Evolutionary conservation across 1,140 invertebrate species (phyloP).

Genomic region (Cryptotermes secundus): DNA sequence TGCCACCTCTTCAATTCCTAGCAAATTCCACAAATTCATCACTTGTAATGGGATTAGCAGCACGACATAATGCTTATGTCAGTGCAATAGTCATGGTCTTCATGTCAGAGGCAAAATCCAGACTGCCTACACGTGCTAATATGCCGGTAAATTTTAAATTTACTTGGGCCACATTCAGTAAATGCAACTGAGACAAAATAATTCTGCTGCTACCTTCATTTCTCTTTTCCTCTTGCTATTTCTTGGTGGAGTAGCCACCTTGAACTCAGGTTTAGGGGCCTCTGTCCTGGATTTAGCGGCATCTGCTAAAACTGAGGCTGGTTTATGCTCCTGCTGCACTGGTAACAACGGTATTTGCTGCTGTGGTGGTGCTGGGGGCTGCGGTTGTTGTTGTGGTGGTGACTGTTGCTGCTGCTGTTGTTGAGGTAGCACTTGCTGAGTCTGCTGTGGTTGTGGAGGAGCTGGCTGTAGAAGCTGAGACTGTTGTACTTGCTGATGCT

Average conservation of each 20-base stretch:
- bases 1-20: no score
- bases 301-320: conserved; percentile 27
- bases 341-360: conserved; percentile 38
- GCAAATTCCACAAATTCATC: no score
- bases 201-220: conserved; percentile 41
- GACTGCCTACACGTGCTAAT: no score
- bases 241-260: conserved; percentile 41
- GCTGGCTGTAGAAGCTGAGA: conserved; percentile 40
- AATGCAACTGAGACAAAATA: no score
- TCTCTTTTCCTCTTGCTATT: conserved; percentile 50
- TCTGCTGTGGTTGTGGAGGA: conserved; percentile 38
- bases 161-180: no score
- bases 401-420: not conserved
- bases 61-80: no score
- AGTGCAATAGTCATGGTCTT: no score
- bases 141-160: no score
- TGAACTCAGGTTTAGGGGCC: conserved; percentile 42
- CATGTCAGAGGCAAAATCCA: no score
- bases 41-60: no score
- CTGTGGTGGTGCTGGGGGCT: conserved; percentile 36
- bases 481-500: conserved; percentile 33
- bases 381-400: not conserved
- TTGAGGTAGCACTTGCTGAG: conserved; percentile 23
- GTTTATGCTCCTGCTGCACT: conserved; percentile 37
- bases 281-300: not conserved